Evolutionary conservation across 2,888 invertebrate genomes (phyloP).

Genomic region (Psylliodes chrysocephalus): DNA sequence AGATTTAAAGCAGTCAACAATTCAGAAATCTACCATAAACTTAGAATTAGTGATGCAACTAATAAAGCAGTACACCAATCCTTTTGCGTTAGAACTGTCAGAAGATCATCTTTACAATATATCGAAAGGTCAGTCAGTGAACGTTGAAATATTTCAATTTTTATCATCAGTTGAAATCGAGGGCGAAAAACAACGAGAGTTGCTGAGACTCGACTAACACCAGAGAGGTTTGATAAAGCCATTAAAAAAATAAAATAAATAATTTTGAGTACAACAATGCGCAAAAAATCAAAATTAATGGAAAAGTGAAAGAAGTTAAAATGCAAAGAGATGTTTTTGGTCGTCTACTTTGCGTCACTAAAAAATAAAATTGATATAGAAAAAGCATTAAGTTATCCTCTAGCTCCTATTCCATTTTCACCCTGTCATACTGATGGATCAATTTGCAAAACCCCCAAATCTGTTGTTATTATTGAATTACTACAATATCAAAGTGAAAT

Average conservation of each 20-base stretch:
- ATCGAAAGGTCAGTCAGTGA: constrained; percentile 44
- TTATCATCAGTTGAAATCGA: constrained; percentile 45
- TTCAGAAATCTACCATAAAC: constrained; percentile 40
- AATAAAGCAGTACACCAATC: neutral
- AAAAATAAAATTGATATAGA: too few relatives aligned
- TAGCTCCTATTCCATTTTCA: neutral
- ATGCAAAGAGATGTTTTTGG: too few relatives aligned
- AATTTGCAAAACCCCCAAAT: neutral
- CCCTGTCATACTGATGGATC: neutral
- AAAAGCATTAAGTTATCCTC: too few relatives aligned
- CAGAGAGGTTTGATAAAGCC: constrained; percentile 21
- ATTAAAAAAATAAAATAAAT: neutral
- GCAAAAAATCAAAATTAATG: neutral
- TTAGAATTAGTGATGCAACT: neutral
- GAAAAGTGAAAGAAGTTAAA: neutral
- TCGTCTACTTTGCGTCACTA: too few relatives aligned
- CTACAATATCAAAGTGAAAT: neutral
- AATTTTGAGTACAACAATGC: neutral
- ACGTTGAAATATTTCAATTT: constrained; percentile 44
- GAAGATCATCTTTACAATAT: neutral
- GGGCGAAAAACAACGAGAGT: constrained; percentile 45
- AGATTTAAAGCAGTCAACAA: constrained; percentile 39
- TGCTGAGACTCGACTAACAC: constrained; percentile 37
- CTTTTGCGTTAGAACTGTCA: neutral
- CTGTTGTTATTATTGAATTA: too few relatives aligned